Conservation (phyloP, 1,140 invertebrate species). For the Lasaia peninsularis region DNA sequence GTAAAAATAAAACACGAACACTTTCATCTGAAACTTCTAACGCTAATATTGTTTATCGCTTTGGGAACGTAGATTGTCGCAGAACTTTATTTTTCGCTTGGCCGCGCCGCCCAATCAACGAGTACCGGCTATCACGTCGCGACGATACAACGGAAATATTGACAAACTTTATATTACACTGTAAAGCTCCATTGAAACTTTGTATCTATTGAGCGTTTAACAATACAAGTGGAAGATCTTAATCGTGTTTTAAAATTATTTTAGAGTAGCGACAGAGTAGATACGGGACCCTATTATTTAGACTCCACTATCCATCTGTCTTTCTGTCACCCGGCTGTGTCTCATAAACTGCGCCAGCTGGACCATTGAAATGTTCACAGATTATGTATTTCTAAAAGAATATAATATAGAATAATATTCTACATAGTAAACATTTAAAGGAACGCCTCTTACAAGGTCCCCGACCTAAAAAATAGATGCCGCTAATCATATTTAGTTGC, state of each 20-base stretch:
- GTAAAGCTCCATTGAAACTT: slow-evolving; percentile 15
- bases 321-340: too few species aligned
- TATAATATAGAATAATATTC: too few species aligned
- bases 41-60: slow-evolving; percentile 29
- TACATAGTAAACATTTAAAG: too few species aligned
- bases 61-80: slow-evolving; percentile 23
- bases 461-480: too few species aligned
- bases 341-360: too few species aligned
- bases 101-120: slow-evolving; percentile 23
- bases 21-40: slow-evolving; percentile 5
- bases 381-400: too few species aligned
- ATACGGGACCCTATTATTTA: too few species aligned
- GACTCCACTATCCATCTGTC: too few species aligned
- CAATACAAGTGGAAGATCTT: not conserved
- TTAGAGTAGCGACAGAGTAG: too few species aligned
- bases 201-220: not conserved
- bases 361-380: too few species aligned
- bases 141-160: slow-evolving; percentile 13
- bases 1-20: slow-evolving; percentile 8
- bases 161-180: slow-evolving; percentile 19
- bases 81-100: slow-evolving; percentile 30
- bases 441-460: too few species aligned
- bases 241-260: not conserved
- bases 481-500: too few species aligned
- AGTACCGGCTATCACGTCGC: not conserved